A percentile compares a stretch with the other conserved stretches of the same genome.
These are phyloP conservation scores for Burhinus bistriatus DNA, from an alignment of 2,113 vertebrate genomes.

Conservation along the genomic window DNA sequence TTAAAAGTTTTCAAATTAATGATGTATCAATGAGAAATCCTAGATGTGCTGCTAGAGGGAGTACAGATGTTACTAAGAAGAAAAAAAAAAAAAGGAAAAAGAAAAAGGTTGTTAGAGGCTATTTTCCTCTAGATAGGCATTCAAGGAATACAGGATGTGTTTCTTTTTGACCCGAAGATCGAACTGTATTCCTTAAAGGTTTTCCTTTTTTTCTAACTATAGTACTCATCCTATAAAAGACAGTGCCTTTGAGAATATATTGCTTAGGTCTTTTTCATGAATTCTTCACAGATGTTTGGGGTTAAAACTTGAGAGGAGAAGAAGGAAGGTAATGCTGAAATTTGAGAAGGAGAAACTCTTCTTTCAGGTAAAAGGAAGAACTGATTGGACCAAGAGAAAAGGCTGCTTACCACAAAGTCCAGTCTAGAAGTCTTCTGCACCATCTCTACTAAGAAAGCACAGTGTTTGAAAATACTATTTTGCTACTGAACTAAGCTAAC, in stretches of 20 bases:
- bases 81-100: not conserved
- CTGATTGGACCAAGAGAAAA: not conserved
- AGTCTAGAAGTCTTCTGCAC: not conserved
- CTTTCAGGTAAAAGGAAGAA: not conserved
- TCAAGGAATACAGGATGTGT: not conserved
- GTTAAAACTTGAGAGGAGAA: not conserved
- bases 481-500: not conserved
- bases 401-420: not conserved
- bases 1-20: not conserved
- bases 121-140: not conserved
- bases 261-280: not conserved
- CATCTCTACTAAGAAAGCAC: not conserved
- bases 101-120: not conserved
- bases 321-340: not conserved
- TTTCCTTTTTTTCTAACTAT: not conserved
- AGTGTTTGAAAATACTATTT: not conserved
- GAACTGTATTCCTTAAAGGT: not conserved
- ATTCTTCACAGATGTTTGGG: not conserved
- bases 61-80: not conserved
- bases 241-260: not conserved
- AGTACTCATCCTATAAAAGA: not conserved
- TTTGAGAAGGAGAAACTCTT: not conserved
- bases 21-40: not conserved
- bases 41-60: not conserved
- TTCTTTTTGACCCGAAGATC: not conserved